These are phyloP conservation scores for Sebastes fasciatus DNA, from an alignment of 2,113 vertebrate species.

Conservation along the genomic window DNA sequence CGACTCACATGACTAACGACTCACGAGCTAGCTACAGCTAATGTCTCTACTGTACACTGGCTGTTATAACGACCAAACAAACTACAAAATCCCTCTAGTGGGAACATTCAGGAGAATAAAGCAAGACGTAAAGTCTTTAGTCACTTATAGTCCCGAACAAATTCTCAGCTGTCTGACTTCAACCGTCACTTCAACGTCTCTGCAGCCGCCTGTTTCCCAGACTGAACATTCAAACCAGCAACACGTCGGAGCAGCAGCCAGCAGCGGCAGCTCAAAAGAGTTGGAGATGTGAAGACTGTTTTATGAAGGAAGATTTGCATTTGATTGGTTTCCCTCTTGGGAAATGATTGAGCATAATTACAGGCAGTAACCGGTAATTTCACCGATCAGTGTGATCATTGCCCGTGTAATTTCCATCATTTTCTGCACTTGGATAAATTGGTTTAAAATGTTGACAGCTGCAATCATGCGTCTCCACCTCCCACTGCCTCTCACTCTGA, in stretches of 20 bases:
- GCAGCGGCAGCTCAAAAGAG: not conserved
- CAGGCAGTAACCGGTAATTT: slow-evolving; percentile 7
- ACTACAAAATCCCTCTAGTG: too few species aligned
- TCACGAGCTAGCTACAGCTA: too few species aligned
- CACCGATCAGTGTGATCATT: slow-evolving; percentile 15
- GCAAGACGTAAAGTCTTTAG: too few species aligned
- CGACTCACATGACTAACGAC: too few species aligned
- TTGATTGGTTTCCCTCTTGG: not conserved
- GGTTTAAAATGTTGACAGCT: slow-evolving; percentile 24
- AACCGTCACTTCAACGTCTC: too few species aligned
- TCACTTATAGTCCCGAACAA: too few species aligned
- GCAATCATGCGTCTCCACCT: not conserved
- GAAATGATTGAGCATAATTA: slow-evolving; percentile 18
- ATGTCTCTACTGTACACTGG: too few species aligned
- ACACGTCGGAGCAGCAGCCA: not conserved
- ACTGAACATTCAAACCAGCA: too few species aligned
- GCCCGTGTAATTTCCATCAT: slow-evolving; percentile 17
- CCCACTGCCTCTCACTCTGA: not conserved
- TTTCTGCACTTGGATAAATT: slow-evolving; percentile 26
- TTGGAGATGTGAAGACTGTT: not conserved
- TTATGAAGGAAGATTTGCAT: not conserved
- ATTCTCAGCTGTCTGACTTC: too few species aligned
- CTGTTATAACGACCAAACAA: too few species aligned
- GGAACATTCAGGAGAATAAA: too few species aligned
- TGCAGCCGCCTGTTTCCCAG: too few species aligned